These are phyloP conservation scores for Prorops nasuta DNA, from an alignment of 1,140 invertebrate genomes.

Conservation along the genomic window DNA sequence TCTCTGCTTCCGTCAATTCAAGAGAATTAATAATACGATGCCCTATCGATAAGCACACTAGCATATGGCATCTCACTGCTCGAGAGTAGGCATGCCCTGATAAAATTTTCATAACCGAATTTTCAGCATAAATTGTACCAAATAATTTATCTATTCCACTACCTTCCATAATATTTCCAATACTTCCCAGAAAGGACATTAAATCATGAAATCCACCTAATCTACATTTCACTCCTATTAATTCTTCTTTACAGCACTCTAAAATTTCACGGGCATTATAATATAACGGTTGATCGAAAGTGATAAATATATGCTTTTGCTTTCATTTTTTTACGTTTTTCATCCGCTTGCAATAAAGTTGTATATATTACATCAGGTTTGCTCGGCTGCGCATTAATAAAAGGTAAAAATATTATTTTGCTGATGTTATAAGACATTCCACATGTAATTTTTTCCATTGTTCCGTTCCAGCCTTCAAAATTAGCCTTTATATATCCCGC, in stretches of 20 bases:
- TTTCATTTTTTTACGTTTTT: constrained; percentile 13
- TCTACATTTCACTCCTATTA: constrained; percentile 21
- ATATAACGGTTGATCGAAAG: constrained; percentile 36
- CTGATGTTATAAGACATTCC: neutral
- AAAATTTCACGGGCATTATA: constrained; percentile 26
- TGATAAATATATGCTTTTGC: constrained; percentile 34
- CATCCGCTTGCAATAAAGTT: constrained; percentile 9
- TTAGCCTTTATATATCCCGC: no score
- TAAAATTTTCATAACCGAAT: constrained; percentile 46
- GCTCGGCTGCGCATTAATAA: constrained; percentile 20
- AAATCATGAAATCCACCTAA: constrained; percentile 39
- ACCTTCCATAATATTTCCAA: constrained; percentile 49
- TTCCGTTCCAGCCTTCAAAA: neutral
- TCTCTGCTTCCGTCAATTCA: no score
- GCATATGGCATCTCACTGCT: constrained; percentile 42
- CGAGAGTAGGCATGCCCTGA: constrained; percentile 35
- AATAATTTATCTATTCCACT: constrained; percentile 44
- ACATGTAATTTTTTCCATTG: neutral
- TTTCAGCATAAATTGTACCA: constrained; percentile 34
- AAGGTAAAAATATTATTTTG: no score
- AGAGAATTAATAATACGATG: no score
- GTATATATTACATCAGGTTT: constrained; percentile 22
- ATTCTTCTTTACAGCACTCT: neutral
- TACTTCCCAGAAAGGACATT: constrained; percentile 46
- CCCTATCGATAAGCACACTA: constrained; percentile 35